A percentile compares a stretch with the other conserved stretches of the same genome.
Evolutionary conservation across 1,140 invertebrate genomes (phyloP).

Genomic region (Drosophila bocki): DNA sequence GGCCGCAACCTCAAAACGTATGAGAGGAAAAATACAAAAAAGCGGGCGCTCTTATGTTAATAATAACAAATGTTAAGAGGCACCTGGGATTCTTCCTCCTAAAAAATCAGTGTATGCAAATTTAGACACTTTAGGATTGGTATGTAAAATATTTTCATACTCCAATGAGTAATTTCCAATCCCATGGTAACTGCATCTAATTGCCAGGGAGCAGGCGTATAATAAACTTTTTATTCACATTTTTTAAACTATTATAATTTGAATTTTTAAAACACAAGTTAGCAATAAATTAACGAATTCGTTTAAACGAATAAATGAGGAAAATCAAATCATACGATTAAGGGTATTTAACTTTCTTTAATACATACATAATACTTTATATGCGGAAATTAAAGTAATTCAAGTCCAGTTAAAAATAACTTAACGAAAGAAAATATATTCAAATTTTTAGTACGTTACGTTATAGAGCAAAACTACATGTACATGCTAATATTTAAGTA

Average conservation of each 20-base stretch:
- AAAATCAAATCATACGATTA: background rate
- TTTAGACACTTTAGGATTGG: slow-evolving; percentile 14
- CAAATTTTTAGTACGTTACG: no score
- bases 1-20: slow-evolving; percentile 9
- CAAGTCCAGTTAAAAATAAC: no score
- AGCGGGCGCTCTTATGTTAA: slow-evolving; percentile 13
- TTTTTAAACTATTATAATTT: background rate
- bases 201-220: background rate
- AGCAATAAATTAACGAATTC: background rate
- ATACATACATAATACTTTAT: no score
- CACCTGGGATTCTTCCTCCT: background rate
- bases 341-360: background rate
- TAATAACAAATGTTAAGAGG: slow-evolving; percentile 6
- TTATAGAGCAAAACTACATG: no score
- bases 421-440: no score
- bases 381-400: no score
- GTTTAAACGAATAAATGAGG: background rate
- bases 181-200: slow-evolving; percentile 6
- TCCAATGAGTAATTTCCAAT: slow-evolving; percentile 11
- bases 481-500: no score
- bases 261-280: background rate
- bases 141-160: slow-evolving; percentile 21
- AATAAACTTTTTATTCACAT: background rate
- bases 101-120: slow-evolving; percentile 10
- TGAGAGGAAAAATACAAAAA: background rate